These are phyloP conservation scores for Thunnus maccoyii DNA, from an alignment of 2,113 vertebrate species.

Conservation along the genomic window DNA sequence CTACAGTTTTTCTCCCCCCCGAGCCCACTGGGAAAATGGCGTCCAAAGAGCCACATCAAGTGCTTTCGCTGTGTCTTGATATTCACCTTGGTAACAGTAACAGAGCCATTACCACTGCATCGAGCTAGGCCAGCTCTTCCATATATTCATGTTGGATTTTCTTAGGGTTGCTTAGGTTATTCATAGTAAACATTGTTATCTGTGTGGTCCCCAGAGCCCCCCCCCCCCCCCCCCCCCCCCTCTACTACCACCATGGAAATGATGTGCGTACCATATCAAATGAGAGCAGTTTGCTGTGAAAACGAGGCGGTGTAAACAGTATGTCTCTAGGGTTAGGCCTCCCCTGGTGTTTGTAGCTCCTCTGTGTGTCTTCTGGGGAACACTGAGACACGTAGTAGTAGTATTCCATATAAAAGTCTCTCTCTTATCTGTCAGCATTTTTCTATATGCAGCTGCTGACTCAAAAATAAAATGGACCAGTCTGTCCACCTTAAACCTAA, in stretches of 20 bases:
- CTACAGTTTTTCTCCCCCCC: slow-evolving; percentile 1
- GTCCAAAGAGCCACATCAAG: slow-evolving; percentile 15
- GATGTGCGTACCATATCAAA: slow-evolving; percentile 54
- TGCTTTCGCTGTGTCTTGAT: slow-evolving; percentile 27
- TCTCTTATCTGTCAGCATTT: neutral
- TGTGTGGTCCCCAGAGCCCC: slow-evolving; percentile 42
- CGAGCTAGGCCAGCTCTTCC: neutral
- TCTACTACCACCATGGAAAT: slow-evolving; percentile 20
- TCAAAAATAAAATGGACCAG: slow-evolving; percentile 22
- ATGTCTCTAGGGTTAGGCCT: slow-evolving; percentile 74
- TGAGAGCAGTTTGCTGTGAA: slow-evolving; percentile 50
- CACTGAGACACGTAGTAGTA: neutral
- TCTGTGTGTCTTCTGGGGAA: slow-evolving; percentile 4
- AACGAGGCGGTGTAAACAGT: slow-evolving; percentile 42
- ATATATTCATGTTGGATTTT: slow-evolving; percentile 34
- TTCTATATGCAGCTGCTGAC: slow-evolving; percentile 46
- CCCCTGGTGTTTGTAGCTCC: slow-evolving; percentile 47
- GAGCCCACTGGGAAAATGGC: slow-evolving; percentile 42
- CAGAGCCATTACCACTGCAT: neutral
- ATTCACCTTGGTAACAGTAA: slow-evolving; percentile 49
- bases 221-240: slow-evolving; percentile 21
- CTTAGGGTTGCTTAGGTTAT: slow-evolving; percentile 31
- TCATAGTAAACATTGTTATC: slow-evolving; percentile 40
- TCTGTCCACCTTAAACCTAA: neutral
- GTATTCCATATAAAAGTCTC: neutral